A percentile compares a stretch with the other conserved stretches of the same genome.
These are phyloP conservation scores for Eclectus roratus DNA, from an alignment of 2,113 vertebrate genomes.

Conservation along the genomic window DNA sequence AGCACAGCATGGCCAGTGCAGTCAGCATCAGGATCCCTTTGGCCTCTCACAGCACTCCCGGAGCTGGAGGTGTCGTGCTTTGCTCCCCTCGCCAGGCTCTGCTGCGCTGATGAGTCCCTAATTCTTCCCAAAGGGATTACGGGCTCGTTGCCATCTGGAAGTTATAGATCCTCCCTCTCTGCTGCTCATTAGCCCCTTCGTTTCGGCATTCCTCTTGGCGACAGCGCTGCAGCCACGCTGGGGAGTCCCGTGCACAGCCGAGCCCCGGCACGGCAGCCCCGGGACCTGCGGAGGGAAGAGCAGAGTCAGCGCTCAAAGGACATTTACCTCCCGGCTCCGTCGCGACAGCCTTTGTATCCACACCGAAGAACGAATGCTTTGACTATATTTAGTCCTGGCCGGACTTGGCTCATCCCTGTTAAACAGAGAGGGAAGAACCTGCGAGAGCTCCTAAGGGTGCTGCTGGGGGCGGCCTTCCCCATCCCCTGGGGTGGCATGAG, in stretches of 20 bases:
- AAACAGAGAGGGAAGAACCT: background rate
- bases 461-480: fast-evolving
- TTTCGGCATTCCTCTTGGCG: conserved; percentile 27
- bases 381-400: conserved; percentile 62
- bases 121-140: conserved; percentile 58
- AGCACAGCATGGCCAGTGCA: background rate
- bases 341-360: conserved; percentile 5
- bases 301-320: conserved; percentile 39
- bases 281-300: conserved; percentile 32
- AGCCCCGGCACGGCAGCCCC: background rate
- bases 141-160: conserved; percentile 55
- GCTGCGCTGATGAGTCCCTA: background rate
- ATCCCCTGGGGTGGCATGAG: fast-evolving
- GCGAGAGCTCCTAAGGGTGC: background rate
- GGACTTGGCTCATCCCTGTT: conserved; percentile 6
- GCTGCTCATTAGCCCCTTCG: conserved; percentile 42
- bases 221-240: background rate
- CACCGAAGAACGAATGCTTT: conserved; percentile 48
- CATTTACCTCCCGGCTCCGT: background rate
- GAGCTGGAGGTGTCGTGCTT: background rate
- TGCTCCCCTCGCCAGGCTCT: conserved; percentile 7
- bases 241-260: background rate
- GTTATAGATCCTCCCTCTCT: conserved; percentile 64
- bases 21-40: background rate
- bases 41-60: background rate